Evolutionary conservation across 2,888 invertebrate genomes (phyloP).

Genomic region (Crematogaster levior): DNA sequence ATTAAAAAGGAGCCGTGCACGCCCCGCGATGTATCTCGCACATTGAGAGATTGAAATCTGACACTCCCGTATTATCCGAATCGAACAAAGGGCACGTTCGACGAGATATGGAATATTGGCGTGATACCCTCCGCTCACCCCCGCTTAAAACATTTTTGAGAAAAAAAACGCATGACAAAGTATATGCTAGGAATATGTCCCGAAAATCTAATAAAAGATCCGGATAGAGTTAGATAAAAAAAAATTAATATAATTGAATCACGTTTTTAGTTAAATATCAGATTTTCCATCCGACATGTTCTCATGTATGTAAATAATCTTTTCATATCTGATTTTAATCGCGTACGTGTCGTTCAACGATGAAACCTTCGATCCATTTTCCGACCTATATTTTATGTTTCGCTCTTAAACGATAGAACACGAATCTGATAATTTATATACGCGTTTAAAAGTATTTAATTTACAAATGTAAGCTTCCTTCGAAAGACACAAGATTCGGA

Average conservation of each 20-base stretch:
- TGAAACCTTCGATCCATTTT: constrained; percentile 5
- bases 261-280: constrained; percentile 42
- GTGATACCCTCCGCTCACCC: background rate
- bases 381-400: constrained; percentile 2
- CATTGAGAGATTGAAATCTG: constrained; percentile 74
- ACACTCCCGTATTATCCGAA: constrained; percentile 71
- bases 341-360: constrained; percentile 24
- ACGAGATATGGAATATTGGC: constrained; percentile 34
- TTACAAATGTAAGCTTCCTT: background rate
- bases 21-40: constrained; percentile 75
- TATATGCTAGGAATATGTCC: constrained; percentile 1
- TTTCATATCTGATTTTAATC: constrained; percentile 17
- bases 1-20: constrained; percentile 77
- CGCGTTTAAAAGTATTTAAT: background rate
- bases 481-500: background rate
- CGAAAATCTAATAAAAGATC: constrained; percentile 40
- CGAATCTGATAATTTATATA: background rate
- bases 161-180: constrained; percentile 5
- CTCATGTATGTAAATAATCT: constrained; percentile 21
- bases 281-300: background rate
- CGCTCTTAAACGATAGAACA: background rate
- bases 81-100: constrained; percentile 60
- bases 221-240: constrained; percentile 6
- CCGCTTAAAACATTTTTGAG: constrained; percentile 18
- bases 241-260: constrained; percentile 27